Evolutionary conservation across 1,140 invertebrate species (phyloP), one percentile per base, ranked within the genome.

Genomic region (Xylocopa sonorina): DNA sequence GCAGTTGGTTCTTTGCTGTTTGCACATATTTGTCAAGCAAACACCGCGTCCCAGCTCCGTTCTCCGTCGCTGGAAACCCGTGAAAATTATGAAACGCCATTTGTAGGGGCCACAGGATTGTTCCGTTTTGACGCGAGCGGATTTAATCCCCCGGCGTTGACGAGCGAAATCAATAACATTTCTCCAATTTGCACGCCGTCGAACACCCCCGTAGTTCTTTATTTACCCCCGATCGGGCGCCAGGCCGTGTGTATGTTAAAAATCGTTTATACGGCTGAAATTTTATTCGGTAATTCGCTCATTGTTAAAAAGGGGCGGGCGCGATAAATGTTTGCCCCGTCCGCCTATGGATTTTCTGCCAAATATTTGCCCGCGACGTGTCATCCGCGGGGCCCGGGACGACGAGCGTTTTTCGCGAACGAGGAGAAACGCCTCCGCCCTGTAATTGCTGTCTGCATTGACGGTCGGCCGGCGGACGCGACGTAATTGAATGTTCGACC

Each of bases 241-340:
- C 16, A 18, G 32, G 18, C 9, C n/a, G 16, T 24, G 7, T 0
- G 10, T 16, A 27, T 27, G 66, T 77, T 77, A 77, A 77, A 77
- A 77, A 69, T 77, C 75, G 75, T 29, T 69, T 16, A 29, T 69
- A 68, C 12, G 5, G 38, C 6, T 14, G 66, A 69, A 71, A 77
- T 77, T 77, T 77, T 69, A 77, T 77, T 41, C 64, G 74, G 51
- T 76, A 76, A 76, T 76, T 67, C 74, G 74, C 64, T 68, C 51
- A 48, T 76, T 57, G 64, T 21, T n/a, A n/a, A n/a, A n/a, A 43
- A 50, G 66, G 34, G 27, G 41, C 62, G 41, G 6, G n/a, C 18
- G 43, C 64, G 41, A 71, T 69, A 60, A 77, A 77, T 69, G 75
- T 77, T 77, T 69, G 64, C 75, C n/a, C n/a, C 66, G 27, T 9